Percentiles rank a stretch among this genome's conserved stretches.
phyloP scores from a whole-genome alignment of 2,113 vertebrate genomes.

The Hippocampus zosterae region DNA sequence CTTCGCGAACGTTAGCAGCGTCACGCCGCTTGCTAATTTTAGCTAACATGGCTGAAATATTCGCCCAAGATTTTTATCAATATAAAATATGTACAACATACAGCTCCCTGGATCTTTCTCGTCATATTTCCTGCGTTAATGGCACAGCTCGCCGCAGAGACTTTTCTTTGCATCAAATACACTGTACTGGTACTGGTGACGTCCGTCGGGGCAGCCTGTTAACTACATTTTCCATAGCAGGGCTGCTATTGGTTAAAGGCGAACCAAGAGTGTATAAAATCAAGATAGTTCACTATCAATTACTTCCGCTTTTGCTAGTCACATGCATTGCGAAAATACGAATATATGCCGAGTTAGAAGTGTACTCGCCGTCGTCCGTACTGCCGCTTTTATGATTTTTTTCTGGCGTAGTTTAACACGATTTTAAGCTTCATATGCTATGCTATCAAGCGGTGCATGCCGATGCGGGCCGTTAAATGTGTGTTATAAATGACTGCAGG shows the following conservation, averaged over 20 bases:
- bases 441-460: not conserved
- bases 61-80: not conserved
- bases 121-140: conserved; percentile 40
- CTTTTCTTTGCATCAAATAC: not conserved
- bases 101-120: conserved; percentile 52
- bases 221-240: not conserved
- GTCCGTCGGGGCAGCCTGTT: not conserved
- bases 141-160: not conserved
- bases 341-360: too few species aligned
- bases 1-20: not conserved
- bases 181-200: not conserved
- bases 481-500: too few species aligned
- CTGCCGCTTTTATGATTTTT: not conserved
- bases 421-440: not conserved
- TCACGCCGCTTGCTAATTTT: not conserved
- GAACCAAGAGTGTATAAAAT: not conserved
- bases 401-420: not conserved
- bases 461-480: too few species aligned
- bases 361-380: not conserved
- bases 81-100: conserved; percentile 30
- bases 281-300: fast-evolving
- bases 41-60: not conserved
- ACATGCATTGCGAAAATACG: not conserved
- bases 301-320: conserved; percentile 22
- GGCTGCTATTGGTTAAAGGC: not conserved